Evolutionary conservation across 2,797 vertebrate species (phyloP).

Genomic region (Myripristis murdjan): DNA sequence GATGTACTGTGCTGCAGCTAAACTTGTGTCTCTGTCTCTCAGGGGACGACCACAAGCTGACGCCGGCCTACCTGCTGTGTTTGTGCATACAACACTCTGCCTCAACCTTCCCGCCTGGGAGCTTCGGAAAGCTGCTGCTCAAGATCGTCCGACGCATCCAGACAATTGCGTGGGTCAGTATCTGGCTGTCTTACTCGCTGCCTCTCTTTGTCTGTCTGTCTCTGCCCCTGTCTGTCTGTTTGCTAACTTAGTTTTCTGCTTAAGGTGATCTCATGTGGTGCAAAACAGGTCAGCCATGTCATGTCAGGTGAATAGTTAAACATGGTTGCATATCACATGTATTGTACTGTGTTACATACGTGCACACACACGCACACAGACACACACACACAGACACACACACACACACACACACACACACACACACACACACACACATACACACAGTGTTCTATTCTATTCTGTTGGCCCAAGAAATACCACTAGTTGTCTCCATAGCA

Average conservation of each 20-base stretch:
- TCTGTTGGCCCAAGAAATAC: not conserved
- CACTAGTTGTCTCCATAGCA: constrained; percentile 21
- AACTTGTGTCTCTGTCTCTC: constrained; percentile 10
- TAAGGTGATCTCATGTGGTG: constrained; percentile 47
- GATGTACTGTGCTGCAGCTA: not conserved
- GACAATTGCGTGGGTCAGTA: constrained; percentile 93
- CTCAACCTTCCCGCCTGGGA: constrained; percentile 87
- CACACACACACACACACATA: not conserved
- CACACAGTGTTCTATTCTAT: not conserved
- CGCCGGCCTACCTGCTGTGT: constrained; percentile 94
- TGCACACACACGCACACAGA: not conserved
- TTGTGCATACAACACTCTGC: constrained; percentile 96
- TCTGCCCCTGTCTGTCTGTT: constrained; percentile 8
- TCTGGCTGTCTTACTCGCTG: not conserved
- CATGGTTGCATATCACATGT: constrained; percentile 36
- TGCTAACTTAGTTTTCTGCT: constrained; percentile 32
- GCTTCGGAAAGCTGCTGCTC: constrained; percentile 93
- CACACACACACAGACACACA: not conserved
- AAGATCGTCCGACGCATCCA: constrained; percentile 92
- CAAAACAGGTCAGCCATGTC: constrained; percentile 48
- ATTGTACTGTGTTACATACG: constrained; percentile 36
- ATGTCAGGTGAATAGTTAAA: constrained; percentile 64
- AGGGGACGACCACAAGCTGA: constrained; percentile 93
- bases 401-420: not conserved
- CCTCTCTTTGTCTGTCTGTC: constrained; percentile 7